Evolutionary conservation across 2,888 invertebrate species (phyloP), one percentile per base, ranked within the genome.

Genomic region (Ectropis crepuscularia): DNA sequence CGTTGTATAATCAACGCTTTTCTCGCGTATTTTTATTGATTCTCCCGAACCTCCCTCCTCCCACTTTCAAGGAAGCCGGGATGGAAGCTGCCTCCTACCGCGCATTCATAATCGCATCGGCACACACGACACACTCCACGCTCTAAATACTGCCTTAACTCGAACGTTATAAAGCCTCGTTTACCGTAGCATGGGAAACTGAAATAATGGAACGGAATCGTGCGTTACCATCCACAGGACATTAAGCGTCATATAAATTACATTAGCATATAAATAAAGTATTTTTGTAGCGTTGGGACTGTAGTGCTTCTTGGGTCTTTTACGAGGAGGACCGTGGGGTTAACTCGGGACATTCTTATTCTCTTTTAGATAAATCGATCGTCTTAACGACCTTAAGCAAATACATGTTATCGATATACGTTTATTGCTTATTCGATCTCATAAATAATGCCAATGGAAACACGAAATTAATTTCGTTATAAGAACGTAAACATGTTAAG

Each of bases 211-310:
- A 88, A 79, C 85, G 83, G 86, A 90, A 89, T 91, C 91, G 92
- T 92, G 92, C 91, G 89, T 91, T 92, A 92, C 91, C 90, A 89
- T 83, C 87, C 86, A 89, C 85, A 86, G 91, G 91, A 91, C 91
- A 92, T 92, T 92, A 92, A 92, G 87, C 91, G 89, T 92, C 91
- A 91, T 92, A 92, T 92, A 92, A 92, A 92, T 92, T 91, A 92
- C 92, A 92, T 92, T 92, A 91, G 89, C 92, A 92, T 92, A 92
- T 92, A 92, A 92, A 92, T 92, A 92, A 92, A 92, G 91, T 90
- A 92, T 92, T 90, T 92, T 90, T 90, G 92, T 90, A 88, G 90
- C 83, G 81, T 85, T 74, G 74, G 84, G 85, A 84, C 79, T 79
- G 81, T 78, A 80, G 86, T 85, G 85, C 85, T 82, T 81, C 83